Base-by-base conservation (phyloP, 2,888 invertebrate species). In the Acleris cristana region DNA sequence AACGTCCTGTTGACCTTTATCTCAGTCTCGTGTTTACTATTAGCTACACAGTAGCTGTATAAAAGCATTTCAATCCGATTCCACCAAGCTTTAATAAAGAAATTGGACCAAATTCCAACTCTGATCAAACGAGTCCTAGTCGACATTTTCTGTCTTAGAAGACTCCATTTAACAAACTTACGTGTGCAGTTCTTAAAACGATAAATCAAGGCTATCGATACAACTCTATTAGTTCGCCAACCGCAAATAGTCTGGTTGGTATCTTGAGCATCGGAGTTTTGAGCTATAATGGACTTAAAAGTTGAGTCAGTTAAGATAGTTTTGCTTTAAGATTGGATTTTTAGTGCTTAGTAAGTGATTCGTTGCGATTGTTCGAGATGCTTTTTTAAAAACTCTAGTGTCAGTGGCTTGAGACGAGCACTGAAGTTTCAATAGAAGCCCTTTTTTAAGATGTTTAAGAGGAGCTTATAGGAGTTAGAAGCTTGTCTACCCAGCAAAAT, bases 321-420 rank as follows among this genome's bases (percentile, higher is more conserved):
- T 8, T 45, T 48, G 18, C 51, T 21, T n/a, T 51, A 18, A 51
- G n/a, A 26, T 45, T 14, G 18, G 26, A 26, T 23, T 45, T 58
- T 58, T 58, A 58, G 26, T 18, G 48, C 48, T 23, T 44, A 58
- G 18, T 58, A 26, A 58, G 48, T 48, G 48, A 58, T 58, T 58
- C 18, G 44, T 45, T 58, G 23, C 18, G 23, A 48, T 7, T 18
- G 56, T 48, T 44, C 6, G n/a, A 23, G 44, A 16, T 10, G 51
- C 51, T 51, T n/a, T n/a, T n/a, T n/a, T 0, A 51, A 51, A 51
- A 51, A 40, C 40, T 40, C 51, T 2, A n/a, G 48, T 16, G n/a
- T n/a, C 1, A 16, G 4, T 45, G 21, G 21, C 14, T 51, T 14
- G 19, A 21, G 14, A 21, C 10, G 34, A 14, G 14, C 51, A 51